These are phyloP conservation scores for Euborellia annulipes DNA, from an alignment of 1,140 invertebrate species.

Conservation along the genomic window DNA sequence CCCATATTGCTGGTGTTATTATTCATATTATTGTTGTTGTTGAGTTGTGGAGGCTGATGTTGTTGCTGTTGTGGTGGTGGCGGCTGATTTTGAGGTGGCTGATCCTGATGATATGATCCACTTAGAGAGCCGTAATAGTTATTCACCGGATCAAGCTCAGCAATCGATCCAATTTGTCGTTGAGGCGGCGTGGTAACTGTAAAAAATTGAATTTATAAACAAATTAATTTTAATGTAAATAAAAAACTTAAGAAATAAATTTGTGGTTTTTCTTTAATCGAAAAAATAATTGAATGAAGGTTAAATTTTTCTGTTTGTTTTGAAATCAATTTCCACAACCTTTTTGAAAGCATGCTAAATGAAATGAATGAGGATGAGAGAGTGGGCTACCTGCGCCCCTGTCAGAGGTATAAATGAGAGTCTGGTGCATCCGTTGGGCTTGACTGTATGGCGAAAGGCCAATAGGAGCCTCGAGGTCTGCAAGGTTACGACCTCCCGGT, in stretches of 20 bases:
- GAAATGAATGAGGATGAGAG: too few relatives aligned
- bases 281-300: too few relatives aligned
- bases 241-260: too few relatives aligned
- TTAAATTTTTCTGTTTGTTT: too few relatives aligned
- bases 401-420: slow-evolving; percentile 72
- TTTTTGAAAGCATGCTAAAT: too few relatives aligned
- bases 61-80: slow-evolving; percentile 25
- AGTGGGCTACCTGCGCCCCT: slow-evolving; percentile 35
- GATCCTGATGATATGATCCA: slow-evolving; percentile 26
- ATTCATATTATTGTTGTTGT: slow-evolving; percentile 12
- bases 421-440: slow-evolving; percentile 20
- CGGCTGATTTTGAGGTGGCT: slow-evolving; percentile 27
- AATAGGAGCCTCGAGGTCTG: too few relatives aligned
- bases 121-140: slow-evolving; percentile 69
- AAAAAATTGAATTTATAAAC: slow-evolving; percentile 11
- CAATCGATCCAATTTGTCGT: slow-evolving; percentile 75
- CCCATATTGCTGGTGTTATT: slow-evolving; percentile 15
- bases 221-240: too few relatives aligned
- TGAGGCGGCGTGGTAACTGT: slow-evolving; percentile 42
- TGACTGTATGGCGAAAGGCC: too few relatives aligned
- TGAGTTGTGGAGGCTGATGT: slow-evolving; percentile 19
- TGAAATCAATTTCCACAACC: too few relatives aligned
- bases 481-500: slow-evolving; percentile 20
- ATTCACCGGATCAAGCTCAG: slow-evolving; percentile 90
- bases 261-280: too few relatives aligned